Conservation (phyloP, 1,140 invertebrate genomes). For the Asobara japonica region DNA sequence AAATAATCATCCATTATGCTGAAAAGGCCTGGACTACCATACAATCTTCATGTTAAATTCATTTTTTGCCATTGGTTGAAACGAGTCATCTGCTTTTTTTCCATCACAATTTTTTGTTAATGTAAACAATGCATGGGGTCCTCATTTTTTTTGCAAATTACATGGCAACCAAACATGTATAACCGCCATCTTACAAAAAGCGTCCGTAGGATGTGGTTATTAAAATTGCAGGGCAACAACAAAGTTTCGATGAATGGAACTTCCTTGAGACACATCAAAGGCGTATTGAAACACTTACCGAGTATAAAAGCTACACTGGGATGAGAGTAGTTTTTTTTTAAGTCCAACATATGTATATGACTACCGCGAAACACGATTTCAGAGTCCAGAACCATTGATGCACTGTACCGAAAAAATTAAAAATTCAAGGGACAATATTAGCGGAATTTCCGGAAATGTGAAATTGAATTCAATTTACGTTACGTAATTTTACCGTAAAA, state of each 20-base stretch:
- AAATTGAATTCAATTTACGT: too few species aligned
- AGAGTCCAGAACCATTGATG: neutral
- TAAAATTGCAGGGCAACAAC: conserved; percentile 59
- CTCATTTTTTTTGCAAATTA: neutral
- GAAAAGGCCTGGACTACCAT: too few species aligned
- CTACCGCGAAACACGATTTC: neutral
- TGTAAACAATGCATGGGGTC: neutral
- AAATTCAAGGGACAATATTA: neutral
- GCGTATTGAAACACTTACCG: neutral
- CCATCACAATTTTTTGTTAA: neutral
- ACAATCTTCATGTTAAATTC: too few species aligned
- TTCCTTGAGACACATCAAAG: conserved; percentile 48
- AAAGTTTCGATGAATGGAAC: conserved; percentile 54
- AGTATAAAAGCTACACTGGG: neutral
- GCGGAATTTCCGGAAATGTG: too few species aligned
- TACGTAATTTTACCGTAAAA: too few species aligned
- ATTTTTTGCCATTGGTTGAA: neutral
- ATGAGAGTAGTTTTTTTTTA: neutral
- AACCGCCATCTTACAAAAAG: conserved; percentile 60
- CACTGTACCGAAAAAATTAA: neutral
- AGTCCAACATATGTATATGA: neutral
- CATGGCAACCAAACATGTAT: conserved; percentile 25
- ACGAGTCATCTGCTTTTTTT: too few species aligned
- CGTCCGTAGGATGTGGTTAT: conserved; percentile 62
- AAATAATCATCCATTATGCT: neutral